Percentiles rank a stretch among this genome's conserved stretches.
Conservation (phyloP, 1,140 invertebrate species). For the Temnothorax nylanderi region DNA sequence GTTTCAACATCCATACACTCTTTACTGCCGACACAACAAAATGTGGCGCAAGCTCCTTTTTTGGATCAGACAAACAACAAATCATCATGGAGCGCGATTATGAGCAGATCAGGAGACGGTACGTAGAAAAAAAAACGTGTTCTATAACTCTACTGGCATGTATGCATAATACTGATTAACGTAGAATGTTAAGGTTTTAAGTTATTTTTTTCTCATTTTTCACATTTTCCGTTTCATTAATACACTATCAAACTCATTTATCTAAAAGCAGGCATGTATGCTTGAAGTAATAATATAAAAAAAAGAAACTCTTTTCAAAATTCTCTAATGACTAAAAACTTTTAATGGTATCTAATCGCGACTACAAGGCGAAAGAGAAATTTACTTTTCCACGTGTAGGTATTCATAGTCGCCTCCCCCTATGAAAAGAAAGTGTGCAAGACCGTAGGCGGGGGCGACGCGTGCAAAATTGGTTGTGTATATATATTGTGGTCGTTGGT, state of each 20-base stretch:
- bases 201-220: conserved; percentile 25
- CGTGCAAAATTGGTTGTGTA: background rate
- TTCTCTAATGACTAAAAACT: background rate
- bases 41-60: conserved; percentile 80
- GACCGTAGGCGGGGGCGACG: background rate
- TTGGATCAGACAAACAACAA: conserved; percentile 84
- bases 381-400: background rate
- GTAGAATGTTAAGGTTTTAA: conserved; percentile 27
- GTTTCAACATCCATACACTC: conserved; percentile 80
- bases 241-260: conserved; percentile 19
- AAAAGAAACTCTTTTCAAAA: background rate
- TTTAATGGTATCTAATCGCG: background rate
- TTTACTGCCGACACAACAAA: conserved; percentile 83
- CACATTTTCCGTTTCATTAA: conserved; percentile 16
- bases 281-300: background rate
- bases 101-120: conserved; percentile 85
- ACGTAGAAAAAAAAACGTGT: conserved; percentile 7
- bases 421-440: background rate
- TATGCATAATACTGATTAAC: conserved; percentile 36
- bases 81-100: conserved; percentile 87
- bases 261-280: conserved; percentile 17
- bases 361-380: background rate
- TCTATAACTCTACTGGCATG: conserved; percentile 10
- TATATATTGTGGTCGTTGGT: background rate
- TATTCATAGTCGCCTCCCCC: background rate